Evolutionary conservation across 2,888 invertebrate genomes (phyloP), one percentile per base, ranked within the genome.

Genomic region (Cetonia aurata): DNA sequence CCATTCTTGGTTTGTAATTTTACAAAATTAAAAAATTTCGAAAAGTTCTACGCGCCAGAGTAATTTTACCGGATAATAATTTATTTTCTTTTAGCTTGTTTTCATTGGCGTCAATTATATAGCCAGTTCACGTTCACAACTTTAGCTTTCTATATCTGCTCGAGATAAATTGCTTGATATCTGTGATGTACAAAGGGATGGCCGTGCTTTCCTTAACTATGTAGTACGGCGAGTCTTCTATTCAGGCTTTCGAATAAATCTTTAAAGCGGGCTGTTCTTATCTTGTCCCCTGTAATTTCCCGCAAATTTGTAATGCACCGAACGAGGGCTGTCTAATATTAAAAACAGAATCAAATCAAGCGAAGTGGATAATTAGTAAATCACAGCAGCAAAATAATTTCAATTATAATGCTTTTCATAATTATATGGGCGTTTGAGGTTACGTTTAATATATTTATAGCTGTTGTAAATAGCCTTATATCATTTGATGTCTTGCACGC

Each of bases 201-300:
- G 42, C 55, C 33, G 15, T 37, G 19, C 12, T 42, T 42, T 44
- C 17, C 15, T 42, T 42, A 44, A 10, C 57, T 15, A n/a, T n/a
- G n/a, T n/a, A 42, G 42, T 15, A 42, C 57, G 42, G 42, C 12
- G 9, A 13, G 37, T 15, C 19, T 57, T n/a, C 15, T 42, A 57
- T 57, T 41, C 19, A 57, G 19, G 41, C 42, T 12, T 42, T 19
- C 19, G 19, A 57, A 57, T 57, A 56, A 56, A 57, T 57, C 57
- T 57, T 41, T 41, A 17, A 42, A 19, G 57, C 25, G 42, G 12
- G 42, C 17, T 15, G 42, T 42, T 57, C 57, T 25, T 17, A 57
- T 42, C 57, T 19, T n/a, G 15, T 19, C 17, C 10, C 12, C 19
- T 17, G 19, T 17, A 42, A 42, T 41, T 42, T 42, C 42, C 44